Evolutionary conservation across 2,113 vertebrate genomes (phyloP).

Genomic region (Mustelus asterias): DNA sequence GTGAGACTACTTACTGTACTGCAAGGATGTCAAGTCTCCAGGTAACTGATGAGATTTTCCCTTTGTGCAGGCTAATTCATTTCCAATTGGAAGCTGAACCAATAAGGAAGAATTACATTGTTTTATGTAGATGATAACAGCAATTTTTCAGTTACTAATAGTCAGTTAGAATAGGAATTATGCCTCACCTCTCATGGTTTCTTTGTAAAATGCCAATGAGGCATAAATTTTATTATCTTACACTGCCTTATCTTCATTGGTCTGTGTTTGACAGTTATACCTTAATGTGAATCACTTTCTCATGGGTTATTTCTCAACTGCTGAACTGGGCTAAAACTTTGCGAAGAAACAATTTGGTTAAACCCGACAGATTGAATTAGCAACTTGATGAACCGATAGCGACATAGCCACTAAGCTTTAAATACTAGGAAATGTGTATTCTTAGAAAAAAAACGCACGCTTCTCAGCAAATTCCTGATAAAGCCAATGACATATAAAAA

Average conservation of each 20-base stretch:
- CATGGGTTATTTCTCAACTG: neutral
- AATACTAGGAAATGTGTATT: constrained; percentile 33
- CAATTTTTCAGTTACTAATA: constrained; percentile 9
- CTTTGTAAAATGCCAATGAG: neutral
- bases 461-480: constrained; percentile 35
- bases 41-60: neutral
- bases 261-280: neutral
- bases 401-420: neutral
- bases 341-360: neutral
- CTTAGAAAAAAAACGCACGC: constrained; percentile 24
- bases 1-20: no score
- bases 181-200: neutral
- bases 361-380: neutral
- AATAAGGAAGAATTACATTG: neutral
- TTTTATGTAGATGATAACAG: neutral
- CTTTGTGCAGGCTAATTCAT: neutral
- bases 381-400: constrained; percentile 23
- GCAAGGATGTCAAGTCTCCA: neutral
- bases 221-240: neutral
- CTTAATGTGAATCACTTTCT: constrained; percentile 16
- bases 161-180: neutral
- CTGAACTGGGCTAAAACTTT: neutral
- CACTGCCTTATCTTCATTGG: neutral
- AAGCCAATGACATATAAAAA: constrained; percentile 21
- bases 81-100: neutral